Base-by-base conservation (phyloP, 2,888 invertebrate genomes). In the Scaptodrosophila latifasciaeformis region DNA sequence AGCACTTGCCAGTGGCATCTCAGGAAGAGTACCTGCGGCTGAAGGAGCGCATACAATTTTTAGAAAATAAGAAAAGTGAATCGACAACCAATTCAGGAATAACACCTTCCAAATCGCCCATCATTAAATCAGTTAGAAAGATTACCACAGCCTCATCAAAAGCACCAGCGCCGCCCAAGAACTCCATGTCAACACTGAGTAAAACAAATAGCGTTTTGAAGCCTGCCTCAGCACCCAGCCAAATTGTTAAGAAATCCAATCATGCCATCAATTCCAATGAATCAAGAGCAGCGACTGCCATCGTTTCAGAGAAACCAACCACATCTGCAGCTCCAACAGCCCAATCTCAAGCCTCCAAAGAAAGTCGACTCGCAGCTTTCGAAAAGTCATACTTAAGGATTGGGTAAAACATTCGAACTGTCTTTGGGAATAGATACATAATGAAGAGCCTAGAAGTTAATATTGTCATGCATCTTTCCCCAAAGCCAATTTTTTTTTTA, bases 1-100 rank as follows among this genome's bases (percentile, higher is more conserved):
- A 84, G 3, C 87, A 86, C 72, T 71, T 87, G 40, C 86, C 86
- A 1, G 74, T 74, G 29, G 82, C 86, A 3, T 83, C 87, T 0
- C 87, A 86, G 60, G 67, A 79, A 42, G 87, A 87, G 65, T 87
- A 87, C 55, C 70, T 84, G 10, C 75, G 76, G 2, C 65, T 87
- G 0, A 61, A 86, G 1, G 82, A 82, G 58, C 86, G 87, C 2
- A 87, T 87, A 85, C 77, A 80, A 62, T 43, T 84, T 49, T 67
- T 87, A 21, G 86, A 87, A 59, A 81, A 82, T 19, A 75, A 21
- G 12, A 44, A 76, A 2, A 18, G 10, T 7, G n/a, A 18, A 31
- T 2, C 39, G 6, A 9, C 40, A 18, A 4, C 19, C 4, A 12
- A 2, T 4, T 12, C 21, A 9, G 12, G 12, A 31, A 31, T 12